A percentile compares a stretch with the other conserved stretches of the same genome.
Conservation (phyloP, 2,888 invertebrate genomes). For the Tanytarsus gracilentus region DNA sequence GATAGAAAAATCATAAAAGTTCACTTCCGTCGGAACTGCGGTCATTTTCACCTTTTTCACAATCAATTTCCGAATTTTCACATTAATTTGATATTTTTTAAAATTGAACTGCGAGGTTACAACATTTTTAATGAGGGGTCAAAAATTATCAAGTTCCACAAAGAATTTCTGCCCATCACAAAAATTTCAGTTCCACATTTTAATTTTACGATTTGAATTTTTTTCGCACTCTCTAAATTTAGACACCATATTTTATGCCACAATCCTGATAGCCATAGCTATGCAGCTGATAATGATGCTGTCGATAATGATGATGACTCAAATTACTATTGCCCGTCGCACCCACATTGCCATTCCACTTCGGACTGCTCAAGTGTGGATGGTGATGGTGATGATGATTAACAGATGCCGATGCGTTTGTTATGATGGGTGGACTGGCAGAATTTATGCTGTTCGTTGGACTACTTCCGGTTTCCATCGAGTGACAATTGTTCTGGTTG, state of each 20-base stretch:
- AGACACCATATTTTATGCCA: constrained; percentile 44
- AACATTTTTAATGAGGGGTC: no score
- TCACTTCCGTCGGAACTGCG: no score
- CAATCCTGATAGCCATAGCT: constrained; percentile 44
- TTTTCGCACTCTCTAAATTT: constrained; percentile 30
- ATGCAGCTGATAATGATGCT: constrained; percentile 33
- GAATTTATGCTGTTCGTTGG: constrained; percentile 43
- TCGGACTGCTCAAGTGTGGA: constrained; percentile 18
- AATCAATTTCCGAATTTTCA: no score
- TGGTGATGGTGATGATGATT: constrained; percentile 34
- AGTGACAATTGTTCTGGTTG: constrained; percentile 42
- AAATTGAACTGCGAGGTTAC: no score
- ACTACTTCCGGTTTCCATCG: constrained; percentile 40
- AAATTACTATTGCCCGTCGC: constrained; percentile 31
- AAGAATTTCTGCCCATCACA: no score
- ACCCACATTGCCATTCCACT: constrained; percentile 19
- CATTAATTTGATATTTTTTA: no score
- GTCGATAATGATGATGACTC: constrained; percentile 41
- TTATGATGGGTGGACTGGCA: constrained; percentile 38
- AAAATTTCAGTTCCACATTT: not conserved
- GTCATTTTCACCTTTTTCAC: no score
- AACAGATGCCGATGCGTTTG: constrained; percentile 35
- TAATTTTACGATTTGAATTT: not conserved
- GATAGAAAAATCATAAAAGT: no score
- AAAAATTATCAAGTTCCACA: no score